phyloP scores from a whole-genome alignment of 2,888 invertebrate species.

The Dascillus cervinus region DNA sequence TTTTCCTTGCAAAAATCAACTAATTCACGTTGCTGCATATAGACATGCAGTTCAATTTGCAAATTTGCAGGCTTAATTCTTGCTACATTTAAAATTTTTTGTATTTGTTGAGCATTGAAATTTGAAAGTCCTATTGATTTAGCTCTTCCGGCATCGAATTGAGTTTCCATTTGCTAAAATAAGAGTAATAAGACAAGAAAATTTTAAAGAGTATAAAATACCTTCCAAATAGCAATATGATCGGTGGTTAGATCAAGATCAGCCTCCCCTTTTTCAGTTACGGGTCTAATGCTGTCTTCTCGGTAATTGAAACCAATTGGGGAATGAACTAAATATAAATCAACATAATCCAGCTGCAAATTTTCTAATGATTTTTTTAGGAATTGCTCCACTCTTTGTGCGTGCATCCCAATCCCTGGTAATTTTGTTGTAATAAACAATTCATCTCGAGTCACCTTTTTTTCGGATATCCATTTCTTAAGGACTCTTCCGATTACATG shows the following conservation, averaged over 20 bases:
- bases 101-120: constrained; percentile 66
- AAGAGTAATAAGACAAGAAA: constrained; percentile 1
- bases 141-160: no score
- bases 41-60: constrained; percentile 70
- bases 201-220: no score
- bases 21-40: constrained; percentile 64
- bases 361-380: constrained; percentile 59
- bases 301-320: constrained; percentile 63
- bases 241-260: constrained; percentile 55
- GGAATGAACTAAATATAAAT: constrained; percentile 73
- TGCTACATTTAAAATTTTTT: constrained; percentile 52
- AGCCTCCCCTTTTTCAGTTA: constrained; percentile 57
- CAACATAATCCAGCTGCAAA: constrained; percentile 70
- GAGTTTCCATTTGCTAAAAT: constrained; percentile 57
- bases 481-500: no score
- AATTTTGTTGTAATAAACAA: constrained; percentile 81
- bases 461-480: no score
- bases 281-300: constrained; percentile 57
- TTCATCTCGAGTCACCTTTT: no score
- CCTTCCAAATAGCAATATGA: no score
- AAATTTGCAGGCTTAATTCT: constrained; percentile 55
- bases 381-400: constrained; percentile 56
- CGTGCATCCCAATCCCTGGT: constrained; percentile 54
- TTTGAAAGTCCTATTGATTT: constrained; percentile 83
- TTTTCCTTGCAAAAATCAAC: constrained; percentile 54